These are phyloP conservation scores for Porites divaricata DNA, from an alignment of 92 coral and sea anemone genomes.

Conservation along the genomic window DNA sequence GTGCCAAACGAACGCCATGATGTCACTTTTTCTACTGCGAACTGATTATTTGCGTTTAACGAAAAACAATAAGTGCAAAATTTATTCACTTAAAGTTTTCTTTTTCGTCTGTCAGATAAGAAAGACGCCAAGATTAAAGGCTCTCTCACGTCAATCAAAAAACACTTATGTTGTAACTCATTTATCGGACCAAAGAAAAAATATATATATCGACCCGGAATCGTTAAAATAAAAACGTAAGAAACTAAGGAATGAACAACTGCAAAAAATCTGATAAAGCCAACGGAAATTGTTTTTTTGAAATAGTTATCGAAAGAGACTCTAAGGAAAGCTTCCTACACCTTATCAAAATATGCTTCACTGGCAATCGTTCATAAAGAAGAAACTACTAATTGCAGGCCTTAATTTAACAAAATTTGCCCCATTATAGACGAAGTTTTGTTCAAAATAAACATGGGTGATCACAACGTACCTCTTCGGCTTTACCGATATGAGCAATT, in stretches of 20 bases:
- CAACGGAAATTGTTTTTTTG: no score
- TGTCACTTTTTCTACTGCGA: background rate
- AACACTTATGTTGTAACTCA: background rate
- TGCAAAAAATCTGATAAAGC: no score
- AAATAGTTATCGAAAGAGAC: background rate
- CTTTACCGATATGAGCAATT: no score
- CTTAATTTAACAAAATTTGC: no score
- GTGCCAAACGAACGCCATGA: background rate
- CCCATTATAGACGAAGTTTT: no score
- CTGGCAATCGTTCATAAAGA: no score
- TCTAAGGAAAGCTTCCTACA: no score
- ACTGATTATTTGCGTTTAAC: conserved; percentile 1
- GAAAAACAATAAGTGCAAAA: conserved; percentile 1
- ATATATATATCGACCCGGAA: background rate
- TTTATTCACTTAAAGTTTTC: background rate
- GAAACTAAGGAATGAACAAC: no score
- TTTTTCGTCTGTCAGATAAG: background rate
- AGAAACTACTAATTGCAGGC: no score
- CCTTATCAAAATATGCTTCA: no score
- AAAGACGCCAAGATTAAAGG: conserved; percentile 8
- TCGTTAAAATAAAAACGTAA: background rate
- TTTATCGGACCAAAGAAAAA: background rate
- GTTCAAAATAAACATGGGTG: no score
- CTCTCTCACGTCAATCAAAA: background rate
- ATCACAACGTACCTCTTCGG: no score